Percentiles rank a stretch among this genome's conserved stretches.
Evolutionary conservation across 1,140 invertebrate species (phyloP).

Genomic region (Gryllus bimaculatus): DNA sequence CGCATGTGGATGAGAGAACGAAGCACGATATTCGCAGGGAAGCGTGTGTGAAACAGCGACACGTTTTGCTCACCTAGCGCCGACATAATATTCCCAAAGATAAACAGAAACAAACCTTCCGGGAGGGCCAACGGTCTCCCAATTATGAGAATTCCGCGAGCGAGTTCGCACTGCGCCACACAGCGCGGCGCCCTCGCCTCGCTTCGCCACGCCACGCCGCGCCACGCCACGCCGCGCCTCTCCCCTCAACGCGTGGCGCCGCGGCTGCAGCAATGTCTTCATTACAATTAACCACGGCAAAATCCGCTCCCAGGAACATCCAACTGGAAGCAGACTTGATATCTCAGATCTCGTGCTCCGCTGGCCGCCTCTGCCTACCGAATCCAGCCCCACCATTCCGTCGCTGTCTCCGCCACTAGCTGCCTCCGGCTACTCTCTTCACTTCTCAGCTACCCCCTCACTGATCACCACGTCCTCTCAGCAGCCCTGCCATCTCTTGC

Average conservation of each 20-base stretch:
- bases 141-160: not conserved
- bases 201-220: too few relatives aligned
- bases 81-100: not conserved
- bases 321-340: not conserved
- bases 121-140: not conserved
- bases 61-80: not conserved
- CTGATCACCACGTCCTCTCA: too few relatives aligned
- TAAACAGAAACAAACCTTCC: not conserved
- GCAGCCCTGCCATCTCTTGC: too few relatives aligned
- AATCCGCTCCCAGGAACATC: not conserved
- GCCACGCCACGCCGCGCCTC: too few relatives aligned
- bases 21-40: too few relatives aligned
- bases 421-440: not conserved
- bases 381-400: not conserved
- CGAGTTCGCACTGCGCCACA: not conserved
- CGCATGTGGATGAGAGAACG: too few relatives aligned
- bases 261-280: not conserved
- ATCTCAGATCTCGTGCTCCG: not conserved
- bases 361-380: not conserved
- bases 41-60: too few relatives aligned
- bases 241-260: too few relatives aligned
- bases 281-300: conserved; percentile 4
- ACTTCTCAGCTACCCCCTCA: not conserved
- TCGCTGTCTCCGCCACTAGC: not conserved
- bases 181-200: too few relatives aligned